phyloP scores from a whole-genome alignment of 2,113 vertebrate genomes.

The Amphiprion ocellaris region DNA sequence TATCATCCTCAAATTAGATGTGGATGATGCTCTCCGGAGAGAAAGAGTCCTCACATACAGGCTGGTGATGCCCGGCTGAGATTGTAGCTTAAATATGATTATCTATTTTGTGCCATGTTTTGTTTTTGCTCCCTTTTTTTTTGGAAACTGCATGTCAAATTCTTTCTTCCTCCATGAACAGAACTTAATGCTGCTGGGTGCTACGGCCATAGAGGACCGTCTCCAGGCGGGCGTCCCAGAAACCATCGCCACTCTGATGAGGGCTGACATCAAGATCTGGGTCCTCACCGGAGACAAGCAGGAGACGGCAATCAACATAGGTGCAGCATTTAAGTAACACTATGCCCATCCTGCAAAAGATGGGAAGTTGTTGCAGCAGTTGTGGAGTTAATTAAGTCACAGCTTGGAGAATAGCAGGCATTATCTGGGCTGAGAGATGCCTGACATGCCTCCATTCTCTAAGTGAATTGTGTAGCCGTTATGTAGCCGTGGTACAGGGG shows the following conservation, averaged over 20 bases:
- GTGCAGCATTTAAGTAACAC: constrained; percentile 72
- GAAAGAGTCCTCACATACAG: constrained; percentile 37
- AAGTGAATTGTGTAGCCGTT: constrained; percentile 16
- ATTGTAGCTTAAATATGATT: constrained; percentile 19
- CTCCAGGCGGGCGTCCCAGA: constrained; percentile 97
- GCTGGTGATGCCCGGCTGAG: constrained; percentile 3
- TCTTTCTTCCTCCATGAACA: constrained; percentile 63
- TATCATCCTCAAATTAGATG: constrained; percentile 51
- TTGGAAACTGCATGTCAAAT: constrained; percentile 4
- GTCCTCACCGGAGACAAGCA: constrained; percentile 97
- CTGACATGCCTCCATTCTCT: constrained; percentile 41
- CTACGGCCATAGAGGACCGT: constrained; percentile 96
- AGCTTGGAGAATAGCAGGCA: constrained; percentile 15
- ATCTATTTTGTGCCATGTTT: constrained; percentile 20
- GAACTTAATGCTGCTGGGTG: constrained; percentile 94
- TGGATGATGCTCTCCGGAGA: constrained; percentile 43
- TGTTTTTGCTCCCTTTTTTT: not conserved
- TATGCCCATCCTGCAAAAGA: not conserved
- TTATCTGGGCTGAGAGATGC: constrained; percentile 45
- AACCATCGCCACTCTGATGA: constrained; percentile 94
- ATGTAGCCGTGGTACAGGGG: not conserved
- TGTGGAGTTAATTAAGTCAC: constrained; percentile 50
- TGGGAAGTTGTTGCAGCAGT: constrained; percentile 15
- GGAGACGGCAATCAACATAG: constrained; percentile 97
- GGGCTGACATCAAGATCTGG: constrained; percentile 97